phyloP scores from a whole-genome alignment of 2,113 vertebrate species.

The Aplodontia rufa region DNA sequence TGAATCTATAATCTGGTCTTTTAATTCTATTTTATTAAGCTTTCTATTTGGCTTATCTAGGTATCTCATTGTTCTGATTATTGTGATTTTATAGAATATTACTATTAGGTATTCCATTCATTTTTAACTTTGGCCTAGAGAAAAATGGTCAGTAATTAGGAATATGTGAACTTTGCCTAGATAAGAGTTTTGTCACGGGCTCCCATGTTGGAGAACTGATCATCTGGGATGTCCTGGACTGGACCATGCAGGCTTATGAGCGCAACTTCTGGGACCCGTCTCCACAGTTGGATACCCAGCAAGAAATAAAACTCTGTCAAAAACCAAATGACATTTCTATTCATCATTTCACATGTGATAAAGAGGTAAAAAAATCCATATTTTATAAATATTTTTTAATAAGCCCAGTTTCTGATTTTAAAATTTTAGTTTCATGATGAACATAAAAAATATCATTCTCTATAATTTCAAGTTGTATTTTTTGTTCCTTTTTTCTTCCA shows the following conservation, averaged over 20 bases:
- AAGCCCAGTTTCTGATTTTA: not conserved
- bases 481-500: no score
- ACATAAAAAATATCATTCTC: not conserved
- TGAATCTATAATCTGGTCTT: not conserved
- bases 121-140: not conserved
- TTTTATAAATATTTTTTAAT: not conserved
- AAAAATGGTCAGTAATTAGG: not conserved
- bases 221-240: conserved; percentile 93
- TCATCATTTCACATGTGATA: conserved; percentile 91
- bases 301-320: conserved; percentile 91
- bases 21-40: not conserved
- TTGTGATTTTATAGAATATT: not conserved
- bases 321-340: conserved; percentile 92
- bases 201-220: conserved; percentile 95
- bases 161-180: conserved; percentile 75
- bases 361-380: conserved; percentile 87
- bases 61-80: not conserved
- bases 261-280: conserved; percentile 90
- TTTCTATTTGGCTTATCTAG: not conserved
- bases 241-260: conserved; percentile 89
- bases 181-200: conserved; percentile 91
- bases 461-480: conserved; percentile 1
- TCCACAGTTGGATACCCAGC: conserved; percentile 83
- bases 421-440: not conserved
- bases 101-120: not conserved